Conservation (phyloP, 2,113 vertebrate genomes). For the Marmota flaviventris region DNA sequence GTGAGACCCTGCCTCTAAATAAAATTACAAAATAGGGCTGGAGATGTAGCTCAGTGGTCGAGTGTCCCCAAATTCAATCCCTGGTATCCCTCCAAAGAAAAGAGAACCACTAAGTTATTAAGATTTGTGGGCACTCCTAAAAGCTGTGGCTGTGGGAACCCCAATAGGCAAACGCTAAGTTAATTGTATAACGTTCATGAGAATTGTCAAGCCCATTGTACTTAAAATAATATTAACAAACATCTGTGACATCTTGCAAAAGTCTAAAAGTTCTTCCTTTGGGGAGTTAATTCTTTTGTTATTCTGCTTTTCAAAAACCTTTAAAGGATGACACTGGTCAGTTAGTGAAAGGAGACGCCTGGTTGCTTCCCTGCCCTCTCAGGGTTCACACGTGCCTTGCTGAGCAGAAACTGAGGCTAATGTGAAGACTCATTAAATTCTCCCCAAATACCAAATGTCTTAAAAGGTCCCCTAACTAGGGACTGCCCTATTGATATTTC, state of each 20-base stretch:
- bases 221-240: not conserved
- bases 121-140: not conserved
- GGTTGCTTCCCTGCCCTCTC: not conserved
- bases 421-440: not conserved
- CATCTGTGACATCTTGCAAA: not conserved
- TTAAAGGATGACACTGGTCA: not conserved
- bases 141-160: not conserved
- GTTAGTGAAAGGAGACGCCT: not conserved
- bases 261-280: not conserved
- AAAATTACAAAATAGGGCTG: too few relatives aligned
- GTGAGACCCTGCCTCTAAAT: too few relatives aligned
- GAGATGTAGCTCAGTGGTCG: too few relatives aligned
- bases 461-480: constrained; percentile 13
- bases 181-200: not conserved
- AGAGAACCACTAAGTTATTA: not conserved
- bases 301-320: not conserved
- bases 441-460: not conserved
- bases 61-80: too few relatives aligned
- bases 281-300: not conserved
- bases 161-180: not conserved
- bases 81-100: too few relatives aligned
- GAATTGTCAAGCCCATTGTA: not conserved
- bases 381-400: not conserved
- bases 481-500: constrained; percentile 24
- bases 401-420: not conserved